Conservation (phyloP, 30 jellyfish, hydroid and myxozoan genomes). For the Clytia hemisphaerica region DNA sequence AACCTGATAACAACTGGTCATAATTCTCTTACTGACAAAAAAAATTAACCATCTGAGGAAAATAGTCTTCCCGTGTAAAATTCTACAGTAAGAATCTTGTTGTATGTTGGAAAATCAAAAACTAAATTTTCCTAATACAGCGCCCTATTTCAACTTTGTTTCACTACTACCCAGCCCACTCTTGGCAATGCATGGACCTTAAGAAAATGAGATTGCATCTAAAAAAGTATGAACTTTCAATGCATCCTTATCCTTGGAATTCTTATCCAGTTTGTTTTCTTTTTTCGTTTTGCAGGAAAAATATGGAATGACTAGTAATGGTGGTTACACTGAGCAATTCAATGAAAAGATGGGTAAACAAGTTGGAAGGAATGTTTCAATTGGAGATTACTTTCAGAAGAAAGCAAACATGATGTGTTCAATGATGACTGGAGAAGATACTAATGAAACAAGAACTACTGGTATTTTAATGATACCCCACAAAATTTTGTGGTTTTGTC, state of each 20-base stretch:
- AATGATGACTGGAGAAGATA: slow-evolving; percentile 78
- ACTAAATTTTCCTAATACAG: too few relatives aligned
- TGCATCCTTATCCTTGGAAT: too few relatives aligned
- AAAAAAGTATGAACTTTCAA: too few relatives aligned
- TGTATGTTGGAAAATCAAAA: too few relatives aligned
- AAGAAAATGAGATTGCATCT: too few relatives aligned
- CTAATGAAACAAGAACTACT: slow-evolving; percentile 75
- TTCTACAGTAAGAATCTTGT: background rate
- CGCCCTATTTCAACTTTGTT: too few relatives aligned
- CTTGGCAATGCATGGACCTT: too few relatives aligned
- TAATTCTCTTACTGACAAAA: too few relatives aligned
- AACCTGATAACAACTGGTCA: too few relatives aligned
- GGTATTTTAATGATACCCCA: slow-evolving; percentile 25
- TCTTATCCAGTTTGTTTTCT: background rate
- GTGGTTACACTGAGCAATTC: slow-evolving; percentile 60
- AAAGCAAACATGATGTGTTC: slow-evolving; percentile 74
- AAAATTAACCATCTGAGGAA: too few relatives aligned
- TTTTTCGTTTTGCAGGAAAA: slow-evolving; percentile 35
- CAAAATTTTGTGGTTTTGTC: background rate
- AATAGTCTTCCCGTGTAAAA: background rate
- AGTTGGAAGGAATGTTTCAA: slow-evolving; percentile 62
- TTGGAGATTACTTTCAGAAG: slow-evolving; percentile 69
- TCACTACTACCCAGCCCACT: too few relatives aligned
- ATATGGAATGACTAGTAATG: slow-evolving; percentile 76
- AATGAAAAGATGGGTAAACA: slow-evolving; percentile 58